Evolutionary conservation across 2,113 vertebrate species (phyloP).

Genomic region (Struthidea cinerea): DNA sequence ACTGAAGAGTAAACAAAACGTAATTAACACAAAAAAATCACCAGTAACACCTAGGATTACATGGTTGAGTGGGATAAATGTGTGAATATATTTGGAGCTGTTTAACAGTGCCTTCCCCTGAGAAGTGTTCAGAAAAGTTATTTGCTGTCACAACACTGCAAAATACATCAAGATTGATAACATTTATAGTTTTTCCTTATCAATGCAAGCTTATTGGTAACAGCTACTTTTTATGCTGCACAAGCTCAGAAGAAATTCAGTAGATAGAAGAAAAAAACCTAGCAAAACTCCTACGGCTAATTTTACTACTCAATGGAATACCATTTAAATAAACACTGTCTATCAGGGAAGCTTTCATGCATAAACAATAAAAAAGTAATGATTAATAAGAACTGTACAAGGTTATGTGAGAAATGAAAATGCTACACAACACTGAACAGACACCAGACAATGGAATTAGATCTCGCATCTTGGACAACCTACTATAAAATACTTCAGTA

Average conservation of each 20-base stretch:
- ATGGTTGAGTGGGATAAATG: constrained; percentile 34
- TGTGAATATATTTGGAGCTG: background rate
- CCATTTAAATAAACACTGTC: constrained; percentile 24
- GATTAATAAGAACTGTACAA: constrained; percentile 32
- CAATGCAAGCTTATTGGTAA: background rate
- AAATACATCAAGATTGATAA: background rate
- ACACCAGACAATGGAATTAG: constrained; percentile 3
- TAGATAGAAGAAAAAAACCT: background rate
- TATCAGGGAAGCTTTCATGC: background rate
- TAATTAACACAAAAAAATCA: constrained; percentile 39
- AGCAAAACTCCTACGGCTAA: background rate
- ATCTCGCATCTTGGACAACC: background rate
- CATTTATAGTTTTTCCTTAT: background rate
- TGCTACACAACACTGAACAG: background rate
- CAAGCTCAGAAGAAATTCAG: background rate
- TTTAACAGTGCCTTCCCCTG: background rate
- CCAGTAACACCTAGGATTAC: constrained; percentile 24
- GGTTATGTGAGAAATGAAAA: constrained; percentile 17
- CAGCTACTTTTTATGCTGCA: background rate
- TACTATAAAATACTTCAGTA: background rate
- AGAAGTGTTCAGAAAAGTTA: background rate
- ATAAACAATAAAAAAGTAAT: constrained; percentile 23
- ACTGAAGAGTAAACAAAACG: constrained; percentile 46
- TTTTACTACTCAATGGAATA: constrained; percentile 12
- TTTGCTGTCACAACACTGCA: background rate